Conservation (phyloP, 2,113 vertebrate species). For the Podilymbus podiceps region DNA sequence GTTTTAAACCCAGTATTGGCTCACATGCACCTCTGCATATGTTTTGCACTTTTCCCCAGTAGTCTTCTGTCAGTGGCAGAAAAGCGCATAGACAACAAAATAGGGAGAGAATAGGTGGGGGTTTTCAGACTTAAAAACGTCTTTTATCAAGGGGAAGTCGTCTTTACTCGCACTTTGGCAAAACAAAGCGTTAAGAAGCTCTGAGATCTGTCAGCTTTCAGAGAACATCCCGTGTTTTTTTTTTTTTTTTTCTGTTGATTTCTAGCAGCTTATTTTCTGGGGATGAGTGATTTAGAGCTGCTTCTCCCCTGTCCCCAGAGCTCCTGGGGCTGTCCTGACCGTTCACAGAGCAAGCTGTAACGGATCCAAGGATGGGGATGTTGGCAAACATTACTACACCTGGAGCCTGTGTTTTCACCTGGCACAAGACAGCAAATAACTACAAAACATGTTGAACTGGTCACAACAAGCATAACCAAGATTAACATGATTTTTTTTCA, state of each 20-base stretch:
- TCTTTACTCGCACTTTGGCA: not conserved
- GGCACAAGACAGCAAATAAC: not conserved
- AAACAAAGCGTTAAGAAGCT: not conserved
- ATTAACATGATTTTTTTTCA: not conserved
- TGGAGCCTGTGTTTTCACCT: not conserved
- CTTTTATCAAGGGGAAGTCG: not conserved
- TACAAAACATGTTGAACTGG: not conserved
- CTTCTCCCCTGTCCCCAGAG: not conserved
- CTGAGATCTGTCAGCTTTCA: not conserved
- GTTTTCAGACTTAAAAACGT: not conserved
- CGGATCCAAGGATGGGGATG: not conserved
- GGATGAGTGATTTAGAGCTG: not conserved
- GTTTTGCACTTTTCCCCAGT: not conserved
- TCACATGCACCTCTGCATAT: not conserved
- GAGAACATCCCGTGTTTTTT: not conserved
- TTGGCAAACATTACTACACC: not conserved
- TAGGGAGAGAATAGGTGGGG: not conserved
- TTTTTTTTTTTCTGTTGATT: not conserved
- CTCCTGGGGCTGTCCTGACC: not conserved
- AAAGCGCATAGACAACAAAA: not conserved
- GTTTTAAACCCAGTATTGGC: not conserved
- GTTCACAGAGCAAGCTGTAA: fast-evolving
- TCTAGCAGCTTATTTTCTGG: not conserved
- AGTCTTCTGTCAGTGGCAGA: not conserved
- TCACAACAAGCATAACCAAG: not conserved